Evolutionary conservation across 2,888 invertebrate genomes (phyloP).

Genomic region (Lycocerus yunnanus): DNA sequence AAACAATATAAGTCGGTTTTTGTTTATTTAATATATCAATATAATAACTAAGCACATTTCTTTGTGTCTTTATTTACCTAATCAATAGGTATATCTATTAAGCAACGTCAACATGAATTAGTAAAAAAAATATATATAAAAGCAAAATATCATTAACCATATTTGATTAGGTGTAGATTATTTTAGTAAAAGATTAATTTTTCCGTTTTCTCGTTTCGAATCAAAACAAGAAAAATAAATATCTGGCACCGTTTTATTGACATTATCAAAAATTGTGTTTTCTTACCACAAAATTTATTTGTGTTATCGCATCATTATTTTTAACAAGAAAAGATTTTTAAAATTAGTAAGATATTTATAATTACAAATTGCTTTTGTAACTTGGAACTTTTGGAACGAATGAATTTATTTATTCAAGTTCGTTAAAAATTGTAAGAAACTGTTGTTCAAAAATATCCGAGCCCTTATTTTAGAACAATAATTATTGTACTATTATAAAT

Average conservation of each 20-base stretch:
- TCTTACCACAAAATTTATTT: not conserved
- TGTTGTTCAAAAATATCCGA: not conserved
- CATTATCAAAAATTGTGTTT: not conserved
- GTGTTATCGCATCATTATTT: not conserved
- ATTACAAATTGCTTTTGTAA: no score
- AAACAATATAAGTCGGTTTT: not conserved
- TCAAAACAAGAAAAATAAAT: not conserved
- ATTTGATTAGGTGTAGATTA: not conserved
- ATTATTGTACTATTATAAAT: not conserved
- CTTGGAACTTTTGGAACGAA: no score
- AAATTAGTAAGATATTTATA: not conserved
- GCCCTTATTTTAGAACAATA: not conserved
- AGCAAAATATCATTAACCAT: not conserved
- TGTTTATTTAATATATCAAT: not conserved
- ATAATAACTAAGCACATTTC: not conserved
- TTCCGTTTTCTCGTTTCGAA: not conserved
- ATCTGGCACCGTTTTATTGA: not conserved
- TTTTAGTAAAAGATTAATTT: not conserved
- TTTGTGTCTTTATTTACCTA: no score
- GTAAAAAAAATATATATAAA: not conserved
- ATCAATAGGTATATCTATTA: not conserved
- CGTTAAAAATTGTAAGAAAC: no score
- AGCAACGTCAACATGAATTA: not conserved
- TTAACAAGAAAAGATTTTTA: not conserved
- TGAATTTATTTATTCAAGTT: no score